Base-by-base conservation (phyloP, 2,888 invertebrate species). In the Melangyna quadrimaculata region DNA sequence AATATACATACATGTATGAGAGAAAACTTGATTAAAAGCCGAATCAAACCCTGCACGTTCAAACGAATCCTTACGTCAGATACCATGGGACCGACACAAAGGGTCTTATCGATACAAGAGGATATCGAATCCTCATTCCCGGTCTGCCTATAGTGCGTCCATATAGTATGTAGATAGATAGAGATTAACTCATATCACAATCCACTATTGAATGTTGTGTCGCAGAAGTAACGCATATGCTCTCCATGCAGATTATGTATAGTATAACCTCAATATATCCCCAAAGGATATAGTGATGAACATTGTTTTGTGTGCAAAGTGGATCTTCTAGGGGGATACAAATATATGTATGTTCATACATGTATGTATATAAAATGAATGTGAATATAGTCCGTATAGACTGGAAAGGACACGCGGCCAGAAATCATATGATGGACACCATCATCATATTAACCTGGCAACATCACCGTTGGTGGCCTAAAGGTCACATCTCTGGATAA, bases 401-500 rank as follows among this genome's bases (percentile, higher is more conserved):
- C 63, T 63, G 80, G 32, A 45, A 70, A 78, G 73, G 48, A 78
- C 40, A 22, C 78, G 17, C 69, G 53, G 59, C n/a, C 70, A 53
- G 55, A 67, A 40, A 72, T 53, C 72, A 78, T 73, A 67, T 77
- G 72, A 69, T 57, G 70, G 72, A 37, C 75, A 45, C 51, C 75
- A 48, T 77, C 77, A 48, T 73, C 78, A 63, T 78, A 73, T 59
- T 59, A 59, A 78, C 69, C 84, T 53, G 32, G 67, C 59, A 63
- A 79, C 83, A 75, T 75, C 86, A 70, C 70, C 53, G 51, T 55
- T 80, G 61, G 69, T 70, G 73, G 75, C 84, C 80, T 69, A 48
- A 65, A 86, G 86, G 86, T 77, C 77, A 73, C 70, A 86, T 86
- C 81, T 77, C 81, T 78, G 78, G 77, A 69, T 81, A 81, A 81